Percentiles rank a stretch among this genome's conserved stretches.
Conservation (phyloP, 2,113 vertebrate genomes). For the Malurus alboscapulatus region DNA sequence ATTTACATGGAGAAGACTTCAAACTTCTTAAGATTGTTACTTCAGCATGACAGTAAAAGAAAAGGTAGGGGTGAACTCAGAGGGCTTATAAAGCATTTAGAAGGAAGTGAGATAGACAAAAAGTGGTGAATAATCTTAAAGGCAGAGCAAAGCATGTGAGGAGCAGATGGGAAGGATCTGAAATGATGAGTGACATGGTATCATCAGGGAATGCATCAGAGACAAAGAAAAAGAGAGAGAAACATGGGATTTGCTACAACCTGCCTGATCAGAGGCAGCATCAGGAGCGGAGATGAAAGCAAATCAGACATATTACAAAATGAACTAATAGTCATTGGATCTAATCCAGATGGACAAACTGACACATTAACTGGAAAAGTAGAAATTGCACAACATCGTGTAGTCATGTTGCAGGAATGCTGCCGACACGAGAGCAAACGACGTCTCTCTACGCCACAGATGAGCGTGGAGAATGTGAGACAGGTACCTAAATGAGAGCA, state of each 20-base stretch:
- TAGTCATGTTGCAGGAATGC: slow-evolving; percentile 31
- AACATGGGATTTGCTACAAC: background rate
- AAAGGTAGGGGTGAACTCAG: background rate
- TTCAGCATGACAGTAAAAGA: background rate
- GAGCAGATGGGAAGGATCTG: background rate
- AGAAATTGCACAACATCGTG: background rate
- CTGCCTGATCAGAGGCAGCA: background rate
- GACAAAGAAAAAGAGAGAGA: background rate
- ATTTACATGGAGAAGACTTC: background rate
- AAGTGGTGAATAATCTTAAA: background rate
- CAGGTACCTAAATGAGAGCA: background rate
- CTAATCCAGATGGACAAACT: slow-evolving; percentile 37
- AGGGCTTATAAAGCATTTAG: background rate
- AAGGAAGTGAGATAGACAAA: background rate
- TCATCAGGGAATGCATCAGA: background rate
- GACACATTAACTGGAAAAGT: slow-evolving; percentile 21
- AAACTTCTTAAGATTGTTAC: background rate
- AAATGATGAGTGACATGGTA: background rate
- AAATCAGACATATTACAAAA: slow-evolving; percentile 24
- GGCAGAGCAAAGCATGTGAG: background rate
- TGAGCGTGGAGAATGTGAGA: background rate
- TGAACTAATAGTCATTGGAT: slow-evolving; percentile 20
- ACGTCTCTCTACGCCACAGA: background rate
- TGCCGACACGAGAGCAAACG: background rate
- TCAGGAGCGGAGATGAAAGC: slow-evolving; percentile 13